Evolutionary conservation across 2,113 vertebrate genomes (phyloP), one percentile per base, ranked within the genome.

Genomic region (Paramisgurnus dabryanus): DNA sequence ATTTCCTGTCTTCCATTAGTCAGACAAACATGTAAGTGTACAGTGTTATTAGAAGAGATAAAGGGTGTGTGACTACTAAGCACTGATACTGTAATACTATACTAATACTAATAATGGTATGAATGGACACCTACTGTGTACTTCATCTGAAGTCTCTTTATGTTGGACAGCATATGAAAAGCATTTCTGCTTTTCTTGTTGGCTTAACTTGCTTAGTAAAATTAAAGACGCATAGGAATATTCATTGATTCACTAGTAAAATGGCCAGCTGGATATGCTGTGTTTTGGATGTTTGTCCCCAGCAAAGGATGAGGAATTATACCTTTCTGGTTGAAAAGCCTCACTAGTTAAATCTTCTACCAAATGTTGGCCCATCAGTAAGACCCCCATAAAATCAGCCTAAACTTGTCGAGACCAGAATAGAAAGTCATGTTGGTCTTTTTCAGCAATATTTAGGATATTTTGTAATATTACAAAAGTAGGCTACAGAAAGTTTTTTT

Each of bases 131-230:
- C 57, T 27, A 27, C 41, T 18, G 22, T 12, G 41, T 17, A 17
- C 67, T 53, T 15, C 15, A 41, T 34, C 18, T 63, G 72, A 47
- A 22, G 41, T 45, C 58, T 68, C 76, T 45, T 57, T 78, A n/a
- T 68, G 53, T 41, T 39, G 53, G 18, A 40, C 17, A n/a, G 12
- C 13, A 63, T 55, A 9, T 15, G 18, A 70, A 15, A 53, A 53
- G 50, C 55, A 58, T 58, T 58, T 58, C 58, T 27, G 15, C n/a
- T 9, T 6, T 17, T 58, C n/a, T 13, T 57, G 7, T 18, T 74
- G 55, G 15, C n/a, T 22, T 58, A 34, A 12, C 41, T 67, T 43
- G 5, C 34, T 57, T 40, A 57, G 34, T 47, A 11, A 69, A 34
- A 27, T 67, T 22, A 27, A 18, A 53, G 22, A 41, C 9, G 12